Conservation (phyloP, 1,140 invertebrate genomes). For the Glossosoma conforme region DNA sequence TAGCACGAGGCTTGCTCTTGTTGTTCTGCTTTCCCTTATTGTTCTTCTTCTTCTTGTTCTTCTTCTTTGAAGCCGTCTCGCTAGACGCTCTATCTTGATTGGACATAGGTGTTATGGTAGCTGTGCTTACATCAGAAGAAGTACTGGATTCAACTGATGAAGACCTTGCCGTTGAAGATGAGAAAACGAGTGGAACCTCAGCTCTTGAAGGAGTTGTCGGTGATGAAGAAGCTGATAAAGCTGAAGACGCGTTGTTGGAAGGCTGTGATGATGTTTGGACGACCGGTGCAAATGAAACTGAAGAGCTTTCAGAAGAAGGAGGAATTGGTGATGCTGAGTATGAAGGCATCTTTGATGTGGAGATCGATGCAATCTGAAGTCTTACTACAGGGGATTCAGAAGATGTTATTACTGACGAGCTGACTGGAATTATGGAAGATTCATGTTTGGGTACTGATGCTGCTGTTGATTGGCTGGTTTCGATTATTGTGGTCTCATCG, state of each 20-base stretch:
- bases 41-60: conserved; percentile 33
- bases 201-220: not conserved
- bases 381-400: not conserved
- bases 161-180: not conserved
- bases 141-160: conserved; percentile 10
- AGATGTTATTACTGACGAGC: not conserved
- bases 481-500: conserved; percentile 1
- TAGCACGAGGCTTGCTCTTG: conserved; percentile 58
- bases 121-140: conserved; percentile 26
- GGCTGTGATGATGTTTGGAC: conserved; percentile 2
- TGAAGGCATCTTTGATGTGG: conserved; percentile 10
- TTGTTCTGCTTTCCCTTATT: conserved; percentile 48
- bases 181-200: no score
- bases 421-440: not conserved
- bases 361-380: not conserved
- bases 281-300: conserved; percentile 2
- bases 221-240: conserved; percentile 6
- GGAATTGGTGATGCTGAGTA: not conserved
- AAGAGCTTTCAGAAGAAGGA: not conserved
- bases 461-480: not conserved
- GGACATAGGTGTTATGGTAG: conserved; percentile 39
- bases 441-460: conserved; percentile 4
- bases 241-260: conserved; percentile 1
- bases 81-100: conserved; percentile 26
- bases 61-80: conserved; percentile 27